Percentiles rank a stretch among this genome's conserved stretches.
Evolutionary conservation across 2,113 vertebrate species (phyloP).

Genomic region (Ranitomeya imitator): DNA sequence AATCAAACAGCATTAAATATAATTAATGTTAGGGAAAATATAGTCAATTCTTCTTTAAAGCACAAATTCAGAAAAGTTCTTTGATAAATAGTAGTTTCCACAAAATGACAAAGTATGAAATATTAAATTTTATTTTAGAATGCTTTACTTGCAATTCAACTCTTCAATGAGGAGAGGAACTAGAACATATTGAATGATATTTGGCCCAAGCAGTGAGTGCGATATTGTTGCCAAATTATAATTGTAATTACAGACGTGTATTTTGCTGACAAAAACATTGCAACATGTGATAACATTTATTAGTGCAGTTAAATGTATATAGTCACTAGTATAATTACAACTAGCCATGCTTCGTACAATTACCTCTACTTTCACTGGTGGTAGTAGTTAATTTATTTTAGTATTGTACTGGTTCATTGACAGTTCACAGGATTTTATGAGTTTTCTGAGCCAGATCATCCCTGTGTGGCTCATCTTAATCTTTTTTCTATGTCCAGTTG

Average conservation of each 20-base stretch:
- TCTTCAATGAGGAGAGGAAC: background rate
- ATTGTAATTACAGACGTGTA: slow-evolving; percentile 25
- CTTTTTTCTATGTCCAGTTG: slow-evolving; percentile 63
- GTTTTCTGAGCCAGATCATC: slow-evolving; percentile 60
- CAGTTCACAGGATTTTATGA: slow-evolving; percentile 35
- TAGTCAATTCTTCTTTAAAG: background rate
- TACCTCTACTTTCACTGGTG: slow-evolving; percentile 37
- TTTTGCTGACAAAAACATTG: background rate
- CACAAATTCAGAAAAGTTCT: background rate
- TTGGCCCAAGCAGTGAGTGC: background rate
- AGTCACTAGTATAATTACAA: slow-evolving; percentile 56
- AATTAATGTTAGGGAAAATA: background rate
- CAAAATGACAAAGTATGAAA: background rate
- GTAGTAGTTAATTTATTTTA: slow-evolving; percentile 58
- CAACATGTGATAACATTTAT: slow-evolving; percentile 24
- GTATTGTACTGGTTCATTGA: slow-evolving; percentile 29
- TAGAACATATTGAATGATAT: background rate
- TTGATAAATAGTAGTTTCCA: background rate
- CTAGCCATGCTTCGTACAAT: slow-evolving; percentile 51
- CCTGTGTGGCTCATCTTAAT: slow-evolving; percentile 61
- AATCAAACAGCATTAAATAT: slow-evolving; percentile 21
- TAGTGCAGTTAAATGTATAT: slow-evolving; percentile 61
- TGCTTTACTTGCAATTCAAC: background rate
- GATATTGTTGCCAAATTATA: slow-evolving; percentile 21
- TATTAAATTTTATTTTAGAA: background rate